Conservation (phyloP, 2,888 invertebrate species). For the Rhodophaea formosa region DNA sequence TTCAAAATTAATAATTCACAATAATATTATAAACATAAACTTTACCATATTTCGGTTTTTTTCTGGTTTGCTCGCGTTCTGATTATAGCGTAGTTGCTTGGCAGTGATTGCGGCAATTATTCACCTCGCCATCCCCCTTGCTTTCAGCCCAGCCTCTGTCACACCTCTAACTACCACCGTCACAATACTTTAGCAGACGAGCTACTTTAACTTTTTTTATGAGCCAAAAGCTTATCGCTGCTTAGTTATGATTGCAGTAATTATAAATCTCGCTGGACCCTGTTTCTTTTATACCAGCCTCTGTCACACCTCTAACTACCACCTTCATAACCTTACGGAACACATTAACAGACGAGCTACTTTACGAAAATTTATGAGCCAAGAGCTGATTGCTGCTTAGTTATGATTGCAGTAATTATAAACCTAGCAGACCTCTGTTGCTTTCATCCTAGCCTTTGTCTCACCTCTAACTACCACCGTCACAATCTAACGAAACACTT, state of each 20-base stretch:
- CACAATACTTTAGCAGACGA: background rate
- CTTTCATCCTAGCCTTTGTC: slow-evolving; percentile 39
- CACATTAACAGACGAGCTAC: background rate
- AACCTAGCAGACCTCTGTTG: slow-evolving; percentile 59
- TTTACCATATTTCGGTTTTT: too few species aligned
- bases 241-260: too few species aligned
- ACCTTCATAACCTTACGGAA: slow-evolving; percentile 23
- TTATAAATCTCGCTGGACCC: too few species aligned
- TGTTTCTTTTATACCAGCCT: too few species aligned
- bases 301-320: too few species aligned
- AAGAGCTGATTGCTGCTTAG: too few species aligned
- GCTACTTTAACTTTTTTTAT: too few species aligned
- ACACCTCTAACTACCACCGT: slow-evolving; percentile 44
- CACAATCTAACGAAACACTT: too few species aligned
- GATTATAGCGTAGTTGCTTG: slow-evolving; percentile 59
- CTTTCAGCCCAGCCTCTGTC: slow-evolving; percentile 39
- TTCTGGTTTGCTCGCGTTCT: slow-evolving; percentile 40
- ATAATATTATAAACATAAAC: too few species aligned
- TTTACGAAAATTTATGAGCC: too few species aligned
- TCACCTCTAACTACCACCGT: slow-evolving; percentile 44
- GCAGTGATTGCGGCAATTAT: slow-evolving; percentile 70
- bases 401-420: slow-evolving; percentile 71
- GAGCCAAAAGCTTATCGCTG: too few species aligned
- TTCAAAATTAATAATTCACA: too few species aligned
- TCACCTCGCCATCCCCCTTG: slow-evolving; percentile 60